Percentiles rank a stretch among this genome's conserved stretches.
These are phyloP conservation scores for Chlorops oryzae DNA, from an alignment of 1,140 invertebrate genomes.

Conservation along the genomic window DNA sequence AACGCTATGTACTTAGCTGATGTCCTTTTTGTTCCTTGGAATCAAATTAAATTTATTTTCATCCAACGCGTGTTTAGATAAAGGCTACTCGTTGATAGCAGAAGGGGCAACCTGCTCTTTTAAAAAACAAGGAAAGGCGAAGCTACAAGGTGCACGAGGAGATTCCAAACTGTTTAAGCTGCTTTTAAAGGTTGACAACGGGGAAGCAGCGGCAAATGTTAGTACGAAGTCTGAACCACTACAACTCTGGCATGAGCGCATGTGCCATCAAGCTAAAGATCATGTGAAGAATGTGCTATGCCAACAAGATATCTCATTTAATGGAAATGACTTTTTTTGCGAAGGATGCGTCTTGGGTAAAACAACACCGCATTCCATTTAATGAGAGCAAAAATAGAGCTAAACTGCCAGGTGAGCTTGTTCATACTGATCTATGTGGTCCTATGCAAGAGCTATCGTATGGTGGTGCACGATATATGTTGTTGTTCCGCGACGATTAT, in stretches of 20 bases:
- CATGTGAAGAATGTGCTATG: too few relatives aligned
- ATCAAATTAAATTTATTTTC: slow-evolving; percentile 1
- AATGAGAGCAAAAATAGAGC: too few relatives aligned
- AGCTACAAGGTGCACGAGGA: neutral
- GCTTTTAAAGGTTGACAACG: too few relatives aligned
- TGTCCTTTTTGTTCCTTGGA: too few relatives aligned
- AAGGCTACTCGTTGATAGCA: neutral
- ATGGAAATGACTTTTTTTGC: slow-evolving; percentile 4
- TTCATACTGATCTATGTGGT: slow-evolving; percentile 45
- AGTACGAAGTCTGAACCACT: neutral
- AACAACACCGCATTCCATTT: neutral
- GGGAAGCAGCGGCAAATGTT: too few relatives aligned
- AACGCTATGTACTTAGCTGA: neutral
- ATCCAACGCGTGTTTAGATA: neutral
- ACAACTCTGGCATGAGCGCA: too few relatives aligned
- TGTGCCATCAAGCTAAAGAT: neutral
- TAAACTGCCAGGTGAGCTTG: slow-evolving; percentile 17
- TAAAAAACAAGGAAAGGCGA: neutral
- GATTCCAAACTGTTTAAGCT: too few relatives aligned
- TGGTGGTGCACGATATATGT: slow-evolving; percentile 34
- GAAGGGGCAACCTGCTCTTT: neutral
- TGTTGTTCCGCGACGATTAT: slow-evolving; percentile 27
- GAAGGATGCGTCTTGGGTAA: neutral
- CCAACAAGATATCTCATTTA: neutral
- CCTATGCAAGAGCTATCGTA: slow-evolving; percentile 34